Evolutionary conservation across 1,140 invertebrate species (phyloP).

Genomic region (Zaprionus gabonicus): DNA sequence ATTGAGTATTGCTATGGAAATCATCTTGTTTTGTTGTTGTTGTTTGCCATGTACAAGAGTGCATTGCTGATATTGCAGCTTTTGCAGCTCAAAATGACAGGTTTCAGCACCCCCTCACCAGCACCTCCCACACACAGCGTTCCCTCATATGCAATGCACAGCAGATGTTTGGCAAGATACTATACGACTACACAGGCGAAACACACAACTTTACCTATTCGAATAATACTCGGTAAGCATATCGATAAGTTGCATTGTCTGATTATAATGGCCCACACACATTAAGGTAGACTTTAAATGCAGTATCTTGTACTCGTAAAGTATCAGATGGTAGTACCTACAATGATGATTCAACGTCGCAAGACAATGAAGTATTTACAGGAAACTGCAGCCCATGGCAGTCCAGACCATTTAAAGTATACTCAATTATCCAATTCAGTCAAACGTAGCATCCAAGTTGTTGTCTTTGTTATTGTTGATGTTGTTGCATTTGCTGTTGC

Average conservation of each 20-base stretch:
- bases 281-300: conserved; percentile 54
- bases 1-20: conserved; percentile 14
- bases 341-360: neutral
- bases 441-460: conserved; percentile 55
- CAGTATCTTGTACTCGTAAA: conserved; percentile 37
- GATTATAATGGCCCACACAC: conserved; percentile 29
- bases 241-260: conserved; percentile 1
- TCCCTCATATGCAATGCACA: conserved; percentile 60
- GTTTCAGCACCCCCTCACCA: neutral
- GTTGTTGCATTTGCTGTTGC: conserved; percentile 3
- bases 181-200: neutral
- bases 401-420: conserved; percentile 60
- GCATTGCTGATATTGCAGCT: conserved; percentile 21
- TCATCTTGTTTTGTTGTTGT: neutral
- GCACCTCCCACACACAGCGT: neutral
- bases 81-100: conserved; percentile 14
- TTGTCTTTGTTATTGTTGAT: conserved; percentile 23
- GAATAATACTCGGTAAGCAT: neutral
- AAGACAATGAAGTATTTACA: conserved; percentile 5
- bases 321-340: conserved; percentile 14
- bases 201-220: neutral
- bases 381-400: conserved; percentile 31
- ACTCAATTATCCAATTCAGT: conserved; percentile 77
- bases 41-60: neutral
- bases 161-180: conserved; percentile 49